Evolutionary conservation across 2,113 vertebrate genomes (phyloP), one percentile per base, ranked within the genome.

Genomic region (Amblyopsis rosae): DNA sequence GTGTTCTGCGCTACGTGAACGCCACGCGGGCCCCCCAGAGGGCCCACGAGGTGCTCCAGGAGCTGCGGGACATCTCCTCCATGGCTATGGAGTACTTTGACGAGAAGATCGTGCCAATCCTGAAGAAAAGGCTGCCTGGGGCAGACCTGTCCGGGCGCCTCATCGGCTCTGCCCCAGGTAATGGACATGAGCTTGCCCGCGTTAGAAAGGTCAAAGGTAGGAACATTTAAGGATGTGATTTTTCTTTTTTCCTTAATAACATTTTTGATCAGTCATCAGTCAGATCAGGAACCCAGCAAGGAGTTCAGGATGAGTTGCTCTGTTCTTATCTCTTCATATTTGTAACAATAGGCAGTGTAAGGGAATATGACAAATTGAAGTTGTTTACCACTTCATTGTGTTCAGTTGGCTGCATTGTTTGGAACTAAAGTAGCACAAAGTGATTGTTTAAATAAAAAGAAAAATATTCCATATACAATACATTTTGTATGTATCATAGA

Each of bases 81-180:
- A 99, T 99, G 98, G 98, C 98, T 75, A 99, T 99, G 97, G 98
- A 99, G 82, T 99, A 99, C 91, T 99, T 99, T 69, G 98, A 99
- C 74, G 98, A 99, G 84, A 99, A 99, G 91, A 99, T 99, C 19
- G 97, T 99, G 80, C 96, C 98, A 65, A 95, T 99, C 80, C 93
- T 99, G 55, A 99, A 99, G 92, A 99, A 97, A 89, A 98, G 96
- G 79, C 93, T 99, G 63, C 96, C 96, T 1, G 96, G 96, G 49
- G 96, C 96, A 2, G 98, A 99, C 81, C 93, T 99, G 69, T 98
- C 97, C 0, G 96, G 96, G 26, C 95, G 97, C 67, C 96, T 99
- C 73, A 97, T 98, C 66, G 96, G 97, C 79, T 96, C 96, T 62
- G 91, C 96, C 75, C 97, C 96, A 93, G 98, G 98, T 99, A 94